A percentile compares a stretch with the other conserved stretches of the same genome.
phyloP scores from a whole-genome alignment of 2,888 invertebrate species.

The Eremobia ochroleuca region DNA sequence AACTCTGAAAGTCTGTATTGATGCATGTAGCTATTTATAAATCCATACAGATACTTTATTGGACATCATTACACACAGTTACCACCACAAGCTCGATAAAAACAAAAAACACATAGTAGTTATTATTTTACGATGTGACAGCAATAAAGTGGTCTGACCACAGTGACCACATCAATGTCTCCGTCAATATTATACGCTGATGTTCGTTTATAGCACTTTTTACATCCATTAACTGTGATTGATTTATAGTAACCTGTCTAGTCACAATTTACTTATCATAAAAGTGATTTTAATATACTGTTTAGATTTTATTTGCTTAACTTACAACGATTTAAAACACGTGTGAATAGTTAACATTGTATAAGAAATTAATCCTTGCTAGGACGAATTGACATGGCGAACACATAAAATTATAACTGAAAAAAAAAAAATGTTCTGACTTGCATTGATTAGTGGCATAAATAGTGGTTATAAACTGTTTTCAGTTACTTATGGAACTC shows the following conservation, averaged over 20 bases:
- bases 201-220: conserved; percentile 63
- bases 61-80: neutral
- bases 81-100: conserved; percentile 11
- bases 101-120: conserved; percentile 47
- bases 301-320: conserved; percentile 1
- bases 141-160: conserved; percentile 55
- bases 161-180: conserved; percentile 61
- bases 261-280: conserved; percentile 52
- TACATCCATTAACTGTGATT: conserved; percentile 64
- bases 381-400: neutral
- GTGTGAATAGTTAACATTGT: neutral
- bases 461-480: neutral
- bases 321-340: neutral
- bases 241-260: conserved; percentile 61
- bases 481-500: neutral
- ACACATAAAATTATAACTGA: neutral
- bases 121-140: conserved; percentile 56
- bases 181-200: conserved; percentile 53
- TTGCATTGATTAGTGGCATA: neutral
- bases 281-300: conserved; percentile 43
- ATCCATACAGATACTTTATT: conserved; percentile 3
- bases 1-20: neutral
- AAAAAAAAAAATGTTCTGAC: neutral
- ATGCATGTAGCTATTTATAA: neutral
- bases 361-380: neutral